Percentiles rank a stretch among this genome's conserved stretches.
phyloP scores from a whole-genome alignment of 2,888 invertebrate species.

The Zele albiditarsus region DNA sequence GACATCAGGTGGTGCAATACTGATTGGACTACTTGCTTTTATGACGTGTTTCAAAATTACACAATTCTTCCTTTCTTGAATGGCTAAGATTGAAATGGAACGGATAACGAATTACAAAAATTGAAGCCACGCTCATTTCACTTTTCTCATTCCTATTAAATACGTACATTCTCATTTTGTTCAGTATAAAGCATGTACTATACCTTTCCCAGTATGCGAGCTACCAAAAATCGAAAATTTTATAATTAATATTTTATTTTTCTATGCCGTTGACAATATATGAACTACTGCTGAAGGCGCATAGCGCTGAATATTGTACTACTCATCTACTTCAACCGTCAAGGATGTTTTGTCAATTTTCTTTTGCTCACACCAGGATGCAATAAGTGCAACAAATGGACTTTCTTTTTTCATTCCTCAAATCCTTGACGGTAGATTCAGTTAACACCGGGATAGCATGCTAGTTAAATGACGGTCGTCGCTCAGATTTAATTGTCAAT shows the following conservation, averaged over 20 bases:
- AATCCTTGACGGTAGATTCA: slow-evolving; percentile 36
- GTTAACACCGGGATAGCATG: slow-evolving; percentile 49
- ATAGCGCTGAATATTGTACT: slow-evolving; percentile 19
- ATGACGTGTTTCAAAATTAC: no score
- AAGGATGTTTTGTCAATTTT: slow-evolving; percentile 3
- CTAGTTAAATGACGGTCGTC: slow-evolving; percentile 32
- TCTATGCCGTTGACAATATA: slow-evolving; percentile 4
- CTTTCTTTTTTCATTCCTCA: background rate
- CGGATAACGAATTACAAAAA: no score
- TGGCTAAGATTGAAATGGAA: no score
- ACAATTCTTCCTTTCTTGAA: no score
- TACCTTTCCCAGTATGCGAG: slow-evolving; percentile 72
- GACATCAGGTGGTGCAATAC: no score
- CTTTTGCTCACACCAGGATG: background rate
- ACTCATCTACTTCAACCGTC: slow-evolving; percentile 9
- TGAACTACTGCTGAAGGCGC: background rate
- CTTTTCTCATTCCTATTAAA: no score
- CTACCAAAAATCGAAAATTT: slow-evolving; percentile 67
- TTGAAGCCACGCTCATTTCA: no score
- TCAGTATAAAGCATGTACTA: slow-evolving; percentile 59
- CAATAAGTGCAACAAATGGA: background rate
- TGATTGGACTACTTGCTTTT: no score
- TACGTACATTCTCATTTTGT: background rate
- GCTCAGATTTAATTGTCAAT: background rate
- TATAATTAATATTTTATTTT: slow-evolving; percentile 57